These are phyloP conservation scores for Drepana arcuata DNA, from an alignment of 1,140 invertebrate genomes.

Conservation along the genomic window DNA sequence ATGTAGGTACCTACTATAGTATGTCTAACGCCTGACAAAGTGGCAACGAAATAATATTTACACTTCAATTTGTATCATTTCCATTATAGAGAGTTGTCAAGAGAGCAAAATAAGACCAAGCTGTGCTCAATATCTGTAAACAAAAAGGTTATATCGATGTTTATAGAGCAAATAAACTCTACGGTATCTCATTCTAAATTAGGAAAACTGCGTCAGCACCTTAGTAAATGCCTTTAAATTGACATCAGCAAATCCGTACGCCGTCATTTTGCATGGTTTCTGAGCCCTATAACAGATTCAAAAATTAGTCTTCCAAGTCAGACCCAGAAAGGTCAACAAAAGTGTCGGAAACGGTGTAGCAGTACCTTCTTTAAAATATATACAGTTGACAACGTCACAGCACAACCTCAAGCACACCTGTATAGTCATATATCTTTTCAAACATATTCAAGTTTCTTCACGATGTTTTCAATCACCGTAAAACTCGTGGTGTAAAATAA, in stretches of 20 bases:
- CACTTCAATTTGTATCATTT: not conserved
- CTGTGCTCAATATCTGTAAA: constrained; percentile 32
- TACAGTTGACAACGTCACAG: too few relatives aligned
- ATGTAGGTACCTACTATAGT: too few relatives aligned
- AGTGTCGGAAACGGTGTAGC: too few relatives aligned
- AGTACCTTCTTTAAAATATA: too few relatives aligned
- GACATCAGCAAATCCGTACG: constrained; percentile 12
- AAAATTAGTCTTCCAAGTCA: not conserved
- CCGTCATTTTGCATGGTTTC: constrained; percentile 18
- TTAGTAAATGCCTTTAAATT: constrained; percentile 11
- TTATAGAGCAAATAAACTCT: not conserved
- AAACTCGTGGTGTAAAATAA: too few relatives aligned
- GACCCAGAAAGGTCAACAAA: not conserved
- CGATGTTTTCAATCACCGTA: too few relatives aligned
- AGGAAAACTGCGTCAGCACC: not conserved
- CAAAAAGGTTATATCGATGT: not conserved
- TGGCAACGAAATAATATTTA: too few relatives aligned
- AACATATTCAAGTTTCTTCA: too few relatives aligned
- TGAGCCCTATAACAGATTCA: constrained; percentile 10
- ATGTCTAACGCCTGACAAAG: too few relatives aligned
- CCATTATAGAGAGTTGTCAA: constrained; percentile 20
- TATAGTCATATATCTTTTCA: too few relatives aligned
- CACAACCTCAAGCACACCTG: too few relatives aligned
- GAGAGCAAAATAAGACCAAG: constrained; percentile 38
- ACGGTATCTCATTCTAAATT: constrained; percentile 7